Evolutionary conservation across 2,113 vertebrate genomes (phyloP).

Genomic region (Gallinago media): DNA sequence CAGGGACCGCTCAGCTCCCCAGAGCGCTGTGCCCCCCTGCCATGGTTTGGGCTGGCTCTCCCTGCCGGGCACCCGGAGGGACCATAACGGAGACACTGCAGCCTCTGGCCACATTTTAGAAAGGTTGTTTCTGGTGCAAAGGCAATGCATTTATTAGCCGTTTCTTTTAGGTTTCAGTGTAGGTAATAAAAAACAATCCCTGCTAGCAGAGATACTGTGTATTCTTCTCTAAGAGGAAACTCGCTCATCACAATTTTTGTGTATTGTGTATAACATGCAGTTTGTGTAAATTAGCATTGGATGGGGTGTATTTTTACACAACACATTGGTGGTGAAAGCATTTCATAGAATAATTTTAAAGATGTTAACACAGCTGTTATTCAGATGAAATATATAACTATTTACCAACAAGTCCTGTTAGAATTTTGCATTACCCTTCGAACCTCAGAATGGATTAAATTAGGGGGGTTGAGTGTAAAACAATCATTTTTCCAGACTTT

Average conservation of each 20-base stretch:
- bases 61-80: fast-evolving
- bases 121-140: not conserved
- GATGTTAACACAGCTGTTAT: not conserved
- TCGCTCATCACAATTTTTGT: not conserved
- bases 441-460: not conserved
- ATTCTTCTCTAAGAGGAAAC: not conserved
- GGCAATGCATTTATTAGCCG: not conserved
- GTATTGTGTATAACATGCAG: not conserved
- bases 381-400: not conserved
- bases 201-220: not conserved
- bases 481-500: not conserved
- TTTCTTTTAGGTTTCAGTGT: not conserved
- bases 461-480: fast-evolving
- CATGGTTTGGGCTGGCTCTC: too few relatives aligned
- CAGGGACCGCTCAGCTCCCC: fast-evolving
- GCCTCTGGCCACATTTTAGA: fast-evolving
- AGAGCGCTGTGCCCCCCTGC: fast-evolving
- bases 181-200: not conserved
- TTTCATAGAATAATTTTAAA: not conserved
- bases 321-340: not conserved
- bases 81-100: fast-evolving
- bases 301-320: not conserved
- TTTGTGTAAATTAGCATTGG: not conserved
- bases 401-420: not conserved
- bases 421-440: not conserved